Conservation (phyloP, 2,888 invertebrate genomes). For the Steromphala cineraria region DNA sequence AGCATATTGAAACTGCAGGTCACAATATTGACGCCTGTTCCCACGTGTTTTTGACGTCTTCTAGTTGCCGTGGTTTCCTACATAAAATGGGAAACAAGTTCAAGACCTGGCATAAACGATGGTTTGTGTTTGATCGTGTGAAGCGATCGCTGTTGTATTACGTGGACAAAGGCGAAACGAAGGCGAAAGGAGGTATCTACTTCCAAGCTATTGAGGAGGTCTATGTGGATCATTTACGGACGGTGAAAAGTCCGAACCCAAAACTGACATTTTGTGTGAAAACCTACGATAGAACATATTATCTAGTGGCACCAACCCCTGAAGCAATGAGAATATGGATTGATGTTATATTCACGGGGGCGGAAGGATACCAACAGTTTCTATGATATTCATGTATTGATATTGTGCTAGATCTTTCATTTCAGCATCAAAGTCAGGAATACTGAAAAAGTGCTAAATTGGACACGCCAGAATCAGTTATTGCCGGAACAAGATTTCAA, state of each 20-base stretch:
- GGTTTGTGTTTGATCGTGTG: conserved; percentile 96
- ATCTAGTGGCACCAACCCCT: conserved; percentile 93
- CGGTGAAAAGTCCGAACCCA: conserved; percentile 92
- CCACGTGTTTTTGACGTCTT: conserved; percentile 87
- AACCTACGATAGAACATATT: conserved; percentile 91
- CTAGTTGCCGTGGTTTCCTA: conserved; percentile 91
- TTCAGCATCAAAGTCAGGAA: too few relatives aligned
- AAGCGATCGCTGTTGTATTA: conserved; percentile 93
- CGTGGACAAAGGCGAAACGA: conserved; percentile 91
- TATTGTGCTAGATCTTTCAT: too few relatives aligned
- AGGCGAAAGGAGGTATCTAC: conserved; percentile 84
- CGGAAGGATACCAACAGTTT: conserved; percentile 89
- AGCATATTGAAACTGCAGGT: conserved; percentile 94
- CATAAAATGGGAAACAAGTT: conserved; percentile 86
- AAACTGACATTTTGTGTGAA: conserved; percentile 96
- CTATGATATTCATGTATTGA: conserved; percentile 10
- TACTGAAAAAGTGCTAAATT: too few relatives aligned
- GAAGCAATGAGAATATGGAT: conserved; percentile 98
- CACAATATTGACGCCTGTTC: conserved; percentile 92
- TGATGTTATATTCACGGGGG: conserved; percentile 94
- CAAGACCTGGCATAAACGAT: conserved; percentile 91
- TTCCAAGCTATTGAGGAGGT: conserved; percentile 95
- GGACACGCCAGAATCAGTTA: too few relatives aligned
- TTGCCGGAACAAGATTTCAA: too few relatives aligned
- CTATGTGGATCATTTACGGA: conserved; percentile 95